A percentile compares a stretch with the other conserved stretches of the same genome.
phyloP scores from a whole-genome alignment of 2,113 vertebrate species.

The Chaenogobius annularis region DNA sequence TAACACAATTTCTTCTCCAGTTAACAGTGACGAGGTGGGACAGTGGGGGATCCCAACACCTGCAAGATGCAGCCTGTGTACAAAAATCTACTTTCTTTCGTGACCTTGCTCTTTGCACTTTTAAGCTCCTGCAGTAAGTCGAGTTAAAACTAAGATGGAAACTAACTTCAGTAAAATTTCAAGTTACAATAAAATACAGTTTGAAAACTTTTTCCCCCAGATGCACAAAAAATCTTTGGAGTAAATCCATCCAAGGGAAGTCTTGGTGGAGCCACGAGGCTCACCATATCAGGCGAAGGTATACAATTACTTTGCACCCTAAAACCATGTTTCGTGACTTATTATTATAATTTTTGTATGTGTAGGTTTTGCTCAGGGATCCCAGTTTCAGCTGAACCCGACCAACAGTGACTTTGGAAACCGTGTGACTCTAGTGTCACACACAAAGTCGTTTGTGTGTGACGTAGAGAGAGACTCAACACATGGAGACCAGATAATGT shows the following conservation, averaged over 20 bases:
- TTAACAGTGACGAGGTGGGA: conserved; percentile 1
- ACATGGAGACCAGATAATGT: conserved; percentile 79
- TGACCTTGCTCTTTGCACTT: conserved; percentile 30
- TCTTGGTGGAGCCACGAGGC: conserved; percentile 77
- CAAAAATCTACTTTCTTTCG: not conserved
- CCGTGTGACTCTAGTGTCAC: conserved; percentile 80
- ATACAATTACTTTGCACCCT: not conserved
- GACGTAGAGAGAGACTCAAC: conserved; percentile 86
- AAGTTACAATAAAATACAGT: not conserved
- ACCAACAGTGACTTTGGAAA: conserved; percentile 71
- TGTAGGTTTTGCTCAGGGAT: conserved; percentile 82
- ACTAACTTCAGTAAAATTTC: too few relatives aligned
- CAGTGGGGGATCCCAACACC: not conserved
- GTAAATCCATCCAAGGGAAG: conserved; percentile 75
- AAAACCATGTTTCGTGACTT: not conserved
- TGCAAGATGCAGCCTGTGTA: conserved; percentile 37
- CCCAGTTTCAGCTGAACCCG: conserved; percentile 80
- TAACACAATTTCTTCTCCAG: not conserved
- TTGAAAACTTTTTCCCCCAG: conserved; percentile 57
- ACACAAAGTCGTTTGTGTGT: conserved; percentile 76
- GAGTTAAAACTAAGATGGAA: not conserved
- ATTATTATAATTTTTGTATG: not conserved
- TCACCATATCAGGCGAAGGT: conserved; percentile 82
- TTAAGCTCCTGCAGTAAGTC: conserved; percentile 52
- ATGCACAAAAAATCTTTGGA: conserved; percentile 55